These are phyloP conservation scores for Anguilla rostrata DNA, from an alignment of 2,113 vertebrate genomes.

Conservation along the genomic window DNA sequence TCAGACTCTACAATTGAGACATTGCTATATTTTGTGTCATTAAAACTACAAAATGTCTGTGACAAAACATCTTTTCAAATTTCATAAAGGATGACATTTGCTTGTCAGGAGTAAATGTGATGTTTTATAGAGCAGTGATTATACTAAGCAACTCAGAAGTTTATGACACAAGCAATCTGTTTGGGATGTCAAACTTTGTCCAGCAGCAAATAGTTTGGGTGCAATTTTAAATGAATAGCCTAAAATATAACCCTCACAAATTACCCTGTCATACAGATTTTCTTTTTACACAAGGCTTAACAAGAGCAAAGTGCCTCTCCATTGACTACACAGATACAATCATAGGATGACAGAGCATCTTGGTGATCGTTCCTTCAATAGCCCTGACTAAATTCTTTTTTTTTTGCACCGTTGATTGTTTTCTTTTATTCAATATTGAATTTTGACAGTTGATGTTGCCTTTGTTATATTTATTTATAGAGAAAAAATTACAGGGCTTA, in stretches of 20 bases:
- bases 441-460: constrained; percentile 39
- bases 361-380: constrained; percentile 35
- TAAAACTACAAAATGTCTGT: not conserved
- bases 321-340: constrained; percentile 49
- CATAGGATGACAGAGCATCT: constrained; percentile 43
- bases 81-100: not conserved
- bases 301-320: constrained; percentile 38
- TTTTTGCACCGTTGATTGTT: constrained; percentile 41
- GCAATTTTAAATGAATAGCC: constrained; percentile 42
- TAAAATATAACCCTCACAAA: constrained; percentile 46
- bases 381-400: constrained; percentile 18
- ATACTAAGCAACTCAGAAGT: constrained; percentile 28
- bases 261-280: constrained; percentile 52
- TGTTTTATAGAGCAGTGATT: constrained; percentile 25
- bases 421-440: constrained; percentile 42
- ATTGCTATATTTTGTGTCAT: not conserved
- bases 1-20: not conserved
- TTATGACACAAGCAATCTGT: constrained; percentile 41
- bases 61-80: constrained; percentile 7
- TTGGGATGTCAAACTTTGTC: constrained; percentile 44
- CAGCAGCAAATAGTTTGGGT: constrained; percentile 33
- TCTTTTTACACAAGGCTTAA: constrained; percentile 46
- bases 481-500: constrained; percentile 1
- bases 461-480: constrained; percentile 28
- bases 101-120: not conserved